Base-by-base conservation (phyloP, 2,888 invertebrate genomes). In the Agriopis marginaria region DNA sequence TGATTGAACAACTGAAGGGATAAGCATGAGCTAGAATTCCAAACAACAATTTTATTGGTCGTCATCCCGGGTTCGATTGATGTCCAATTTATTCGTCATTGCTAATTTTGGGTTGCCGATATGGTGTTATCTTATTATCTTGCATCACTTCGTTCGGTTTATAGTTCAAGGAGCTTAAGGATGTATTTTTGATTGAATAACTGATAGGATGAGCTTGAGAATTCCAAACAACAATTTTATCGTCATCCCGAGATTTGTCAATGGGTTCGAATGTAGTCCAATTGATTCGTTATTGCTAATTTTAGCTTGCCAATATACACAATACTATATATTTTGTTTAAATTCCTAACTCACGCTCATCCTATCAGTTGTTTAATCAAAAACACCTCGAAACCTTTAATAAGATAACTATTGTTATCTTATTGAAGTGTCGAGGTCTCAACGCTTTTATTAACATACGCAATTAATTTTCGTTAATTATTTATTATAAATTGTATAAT, bases 121-220 rank as follows among this genome's bases (percentile, higher is more conserved):
- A 39, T 45, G 40, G 50, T 58, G 23, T 45, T 58, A 32, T 32
- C 45, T 58, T 45, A 12, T 56, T 56, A 56, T 1, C 42, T 10
- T 42, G 8, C 42, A 32, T 32, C 32, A 32, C 32, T 32, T 32
- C 32, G 54, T 44, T 53, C 63, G 8, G 50, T 51, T 54, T 23
- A 61, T 42, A 68, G 58, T 68, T 68, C 59, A 55, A 68, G 60
- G 55, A 60, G 50, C 11, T n/a, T 7, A 55, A 61, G 55, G 61
- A 69, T 50, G 68, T 51, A 61, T 64, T 64, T 64, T 63, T 51
- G 23, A 68, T 58, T n/a, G 58, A 66, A 55, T n/a, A 55, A 42
- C 61, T 0, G 62, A 39, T 14, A 17, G 45, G 44, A 44, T 61
- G 0, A n/a, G 10, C 55, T 32, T 39, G 51, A 58, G 11, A 60